Evolutionary conservation across 1,140 invertebrate species (phyloP), one percentile per base, ranked within the genome.

Genomic region (Drosophila mayri): DNA sequence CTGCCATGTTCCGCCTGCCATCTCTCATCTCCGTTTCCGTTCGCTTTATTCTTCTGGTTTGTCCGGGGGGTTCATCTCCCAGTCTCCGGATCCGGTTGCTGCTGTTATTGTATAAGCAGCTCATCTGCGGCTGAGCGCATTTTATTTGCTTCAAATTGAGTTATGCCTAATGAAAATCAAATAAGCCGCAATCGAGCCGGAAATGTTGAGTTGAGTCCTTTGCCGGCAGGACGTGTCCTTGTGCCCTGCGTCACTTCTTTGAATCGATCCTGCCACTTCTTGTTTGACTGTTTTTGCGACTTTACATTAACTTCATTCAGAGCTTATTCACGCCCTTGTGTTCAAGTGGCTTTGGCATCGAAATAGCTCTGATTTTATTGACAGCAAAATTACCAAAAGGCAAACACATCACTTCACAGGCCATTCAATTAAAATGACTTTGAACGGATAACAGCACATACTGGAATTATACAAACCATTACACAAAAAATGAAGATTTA

Each of bases 111-210:
- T 84, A 85, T 90, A 90, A 88, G 85, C 79, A 90, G 85, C 85
- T 90, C 85, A 90, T 90, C 85, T 90, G 81, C 81, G 85, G 81
- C 85, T 90, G 85, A 90, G 85, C 81, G 67, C 74, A 80, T 90
- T 90, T 90, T 90, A 90, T 90, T 90, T 90, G 85, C 88, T 85
- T 90, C 86, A 81, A 90, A 90, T 90, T 90, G 85, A 90, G 85
- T 90, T 90, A 90, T 90, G 86, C 85, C 85, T 90, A 90, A 90
- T 90, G 85, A 90, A 90, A 90, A 90, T 90, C 85, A 90, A 90
- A 90, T 90, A 90, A 90, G 85, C 86, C 85, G 60, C 85, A 90
- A 90, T 90, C 85, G 86, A 90, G 85, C 78, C 85, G 85, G 85
- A 90, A 90, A 79, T 76, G 85, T 70, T 77, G 74, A 55, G 50